A percentile compares a stretch with the other conserved stretches of the same genome.
These are phyloP conservation scores for Amphipoea lucens DNA, from an alignment of 2,888 invertebrate genomes.

Conservation along the genomic window DNA sequence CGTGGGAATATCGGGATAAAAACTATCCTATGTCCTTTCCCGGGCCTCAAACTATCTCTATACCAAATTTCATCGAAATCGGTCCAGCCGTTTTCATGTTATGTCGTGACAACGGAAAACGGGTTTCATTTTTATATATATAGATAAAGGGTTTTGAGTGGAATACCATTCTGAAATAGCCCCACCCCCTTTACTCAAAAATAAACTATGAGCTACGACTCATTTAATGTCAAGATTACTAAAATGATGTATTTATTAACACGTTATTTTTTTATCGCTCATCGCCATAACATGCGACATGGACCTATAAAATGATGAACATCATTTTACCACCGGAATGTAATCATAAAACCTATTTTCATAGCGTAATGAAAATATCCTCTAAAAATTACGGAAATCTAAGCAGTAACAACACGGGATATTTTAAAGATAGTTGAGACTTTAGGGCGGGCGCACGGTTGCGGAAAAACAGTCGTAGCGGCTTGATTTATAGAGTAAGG, in stretches of 20 bases:
- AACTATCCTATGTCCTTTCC: too few relatives aligned
- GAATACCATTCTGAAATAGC: neutral
- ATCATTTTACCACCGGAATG: slow-evolving; percentile 62
- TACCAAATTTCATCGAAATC: too few relatives aligned
- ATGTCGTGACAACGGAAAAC: too few relatives aligned
- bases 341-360: slow-evolving; percentile 66
- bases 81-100: too few relatives aligned
- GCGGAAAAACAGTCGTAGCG: neutral
- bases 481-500: neutral
- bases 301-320: slow-evolving; percentile 53
- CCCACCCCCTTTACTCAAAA: neutral
- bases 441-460: slow-evolving; percentile 9
- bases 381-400: slow-evolving; percentile 60
- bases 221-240: slow-evolving; percentile 33
- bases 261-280: slow-evolving; percentile 29
- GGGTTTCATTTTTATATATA: too few relatives aligned
- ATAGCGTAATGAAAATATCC: slow-evolving; percentile 65
- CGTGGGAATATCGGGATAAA: too few relatives aligned
- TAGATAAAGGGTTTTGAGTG: neutral
- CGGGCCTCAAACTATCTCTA: too few relatives aligned
- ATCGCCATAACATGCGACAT: slow-evolving; percentile 25
- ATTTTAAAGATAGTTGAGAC: slow-evolving; percentile 30
- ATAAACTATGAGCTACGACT: neutral
- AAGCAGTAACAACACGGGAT: slow-evolving; percentile 37
- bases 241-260: slow-evolving; percentile 29